Conservation (phyloP, 2,888 invertebrate genomes). For the Rhamphomyia laevipes region DNA sequence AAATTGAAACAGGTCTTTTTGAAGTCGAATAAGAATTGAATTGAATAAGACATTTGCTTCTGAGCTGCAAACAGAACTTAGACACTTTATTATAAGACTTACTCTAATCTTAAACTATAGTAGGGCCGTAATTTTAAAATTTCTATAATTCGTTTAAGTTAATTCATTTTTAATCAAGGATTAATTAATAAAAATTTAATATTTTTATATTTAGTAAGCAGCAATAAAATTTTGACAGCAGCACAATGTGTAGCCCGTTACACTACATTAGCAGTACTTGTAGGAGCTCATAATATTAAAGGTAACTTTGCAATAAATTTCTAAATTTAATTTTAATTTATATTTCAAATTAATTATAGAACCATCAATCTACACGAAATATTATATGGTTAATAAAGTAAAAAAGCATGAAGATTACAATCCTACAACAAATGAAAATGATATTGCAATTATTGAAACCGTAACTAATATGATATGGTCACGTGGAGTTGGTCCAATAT, state of each 20-base stretch:
- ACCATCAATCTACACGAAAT: not conserved
- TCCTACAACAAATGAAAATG: conserved; percentile 24
- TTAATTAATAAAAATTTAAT: not conserved
- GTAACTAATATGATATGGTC: conserved; percentile 32
- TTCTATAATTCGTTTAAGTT: no score
- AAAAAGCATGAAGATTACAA: conserved; percentile 30
- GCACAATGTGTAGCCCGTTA: conserved; percentile 39
- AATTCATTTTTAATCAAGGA: no score
- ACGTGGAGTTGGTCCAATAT: conserved; percentile 41
- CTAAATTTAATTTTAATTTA: not conserved
- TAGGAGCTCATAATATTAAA: conserved; percentile 42
- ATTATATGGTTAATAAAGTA: conserved; percentile 15
- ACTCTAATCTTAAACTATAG: no score
- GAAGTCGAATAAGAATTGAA: no score
- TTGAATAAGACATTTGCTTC: no score
- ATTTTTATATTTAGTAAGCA: conserved; percentile 24
- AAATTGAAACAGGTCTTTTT: no score
- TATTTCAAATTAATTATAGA: not conserved
- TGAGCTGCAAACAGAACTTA: no score
- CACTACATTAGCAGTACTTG: conserved; percentile 27
- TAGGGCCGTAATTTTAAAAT: conserved; percentile 7
- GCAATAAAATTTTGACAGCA: conserved; percentile 40
- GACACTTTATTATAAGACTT: no score
- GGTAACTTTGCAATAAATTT: conserved; percentile 21
- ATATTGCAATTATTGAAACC: conserved; percentile 40